Percentiles rank a stretch among this genome's conserved stretches.
phyloP scores from a whole-genome alignment of 1,140 invertebrate species.

The Hyposmocoma kahamanoa region DNA sequence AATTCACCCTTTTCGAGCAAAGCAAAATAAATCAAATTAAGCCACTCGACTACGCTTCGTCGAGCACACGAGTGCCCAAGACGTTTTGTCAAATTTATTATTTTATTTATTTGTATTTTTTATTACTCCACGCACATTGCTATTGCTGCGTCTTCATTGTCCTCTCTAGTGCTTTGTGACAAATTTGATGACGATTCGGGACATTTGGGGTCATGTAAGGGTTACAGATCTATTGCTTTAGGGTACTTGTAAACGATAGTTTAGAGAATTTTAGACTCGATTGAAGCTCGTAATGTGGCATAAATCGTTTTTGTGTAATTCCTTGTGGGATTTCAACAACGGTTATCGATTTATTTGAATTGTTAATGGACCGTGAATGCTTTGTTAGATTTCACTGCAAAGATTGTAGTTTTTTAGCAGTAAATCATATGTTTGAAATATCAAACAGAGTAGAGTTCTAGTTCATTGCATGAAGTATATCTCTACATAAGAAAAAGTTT shows the following conservation, averaged over 20 bases:
- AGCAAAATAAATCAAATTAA: constrained; percentile 72
- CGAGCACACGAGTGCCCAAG: constrained; percentile 64
- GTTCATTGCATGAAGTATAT: too few relatives aligned
- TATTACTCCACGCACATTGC: constrained; percentile 53
- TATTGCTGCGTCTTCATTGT: constrained; percentile 55
- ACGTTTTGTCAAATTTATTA: constrained; percentile 73
- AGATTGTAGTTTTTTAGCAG: constrained; percentile 2
- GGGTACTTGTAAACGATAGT: constrained; percentile 46
- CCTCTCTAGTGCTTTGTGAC: constrained; percentile 64
- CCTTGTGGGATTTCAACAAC: constrained; percentile 32
- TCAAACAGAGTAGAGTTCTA: too few relatives aligned
- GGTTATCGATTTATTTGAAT: constrained; percentile 28
- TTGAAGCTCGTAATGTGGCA: constrained; percentile 51
- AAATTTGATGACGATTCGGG: constrained; percentile 70
- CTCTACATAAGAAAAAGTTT: too few relatives aligned
- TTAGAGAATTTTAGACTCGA: constrained; percentile 61
- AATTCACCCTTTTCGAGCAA: constrained; percentile 54
- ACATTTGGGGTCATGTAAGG: constrained; percentile 26
- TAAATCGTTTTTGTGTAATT: constrained; percentile 39
- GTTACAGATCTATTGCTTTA: constrained; percentile 46
- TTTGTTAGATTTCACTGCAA: constrained; percentile 17
- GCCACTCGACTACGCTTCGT: constrained; percentile 54
- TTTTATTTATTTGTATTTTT: constrained; percentile 70
- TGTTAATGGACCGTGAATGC: constrained; percentile 40
- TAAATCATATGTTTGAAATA: too few relatives aligned